Conservation (phyloP, 1,140 invertebrate species). For the Anthonomus grandis region DNA sequence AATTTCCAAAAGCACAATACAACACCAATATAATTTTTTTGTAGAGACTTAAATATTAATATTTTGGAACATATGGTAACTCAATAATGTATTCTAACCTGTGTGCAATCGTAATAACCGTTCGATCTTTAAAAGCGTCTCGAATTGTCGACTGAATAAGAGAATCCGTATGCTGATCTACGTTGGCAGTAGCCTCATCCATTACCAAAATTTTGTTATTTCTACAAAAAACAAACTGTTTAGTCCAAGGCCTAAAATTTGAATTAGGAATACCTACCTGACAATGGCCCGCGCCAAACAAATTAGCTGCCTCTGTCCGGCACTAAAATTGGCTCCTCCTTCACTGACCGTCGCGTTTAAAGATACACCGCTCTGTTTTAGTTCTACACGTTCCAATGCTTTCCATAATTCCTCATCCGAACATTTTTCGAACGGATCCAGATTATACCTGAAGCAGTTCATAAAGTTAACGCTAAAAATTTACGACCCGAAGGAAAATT, state of each 20-base stretch:
- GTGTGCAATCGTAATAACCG: conserved; percentile 8
- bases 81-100: too few relatives aligned
- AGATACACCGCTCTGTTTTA: conserved; percentile 54
- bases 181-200: conserved; percentile 61
- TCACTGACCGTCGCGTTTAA: conserved; percentile 64
- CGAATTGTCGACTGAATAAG: conserved; percentile 61
- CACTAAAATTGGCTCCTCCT: conserved; percentile 77
- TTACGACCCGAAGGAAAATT: too few relatives aligned
- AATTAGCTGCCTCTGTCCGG: conserved; percentile 81
- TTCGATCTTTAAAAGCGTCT: conserved; percentile 52
- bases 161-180: conserved; percentile 54
- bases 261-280: too few relatives aligned
- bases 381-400: conserved; percentile 61
- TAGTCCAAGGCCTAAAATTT: neutral
- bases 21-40: too few relatives aligned
- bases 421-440: conserved; percentile 77
- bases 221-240: too few relatives aligned
- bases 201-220: conserved; percentile 56
- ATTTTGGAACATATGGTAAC: too few relatives aligned
- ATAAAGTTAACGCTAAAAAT: neutral
- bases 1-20: too few relatives aligned
- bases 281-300: conserved; percentile 81
- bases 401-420: conserved; percentile 63
- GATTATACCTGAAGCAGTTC: conserved; percentile 57
- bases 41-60: too few relatives aligned